Evolutionary conservation across 2,113 vertebrate genomes (phyloP).

Genomic region (Trichechus manatus): DNA sequence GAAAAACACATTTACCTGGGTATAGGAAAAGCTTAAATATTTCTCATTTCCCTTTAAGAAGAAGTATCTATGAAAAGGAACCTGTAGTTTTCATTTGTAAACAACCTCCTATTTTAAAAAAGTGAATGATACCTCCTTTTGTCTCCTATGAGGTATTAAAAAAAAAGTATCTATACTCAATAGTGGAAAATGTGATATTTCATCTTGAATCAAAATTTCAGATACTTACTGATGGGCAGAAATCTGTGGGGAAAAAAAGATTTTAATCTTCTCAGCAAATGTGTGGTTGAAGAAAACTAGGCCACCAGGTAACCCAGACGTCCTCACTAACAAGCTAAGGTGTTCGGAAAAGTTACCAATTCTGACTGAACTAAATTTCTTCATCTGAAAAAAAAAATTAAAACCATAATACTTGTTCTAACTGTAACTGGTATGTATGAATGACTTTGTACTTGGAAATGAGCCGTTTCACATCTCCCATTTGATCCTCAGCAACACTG

Average conservation of each 20-base stretch:
- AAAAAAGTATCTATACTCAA: not conserved
- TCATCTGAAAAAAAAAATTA: not conserved
- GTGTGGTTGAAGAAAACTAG: not conserved
- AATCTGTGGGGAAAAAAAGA: not conserved
- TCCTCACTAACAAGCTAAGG: not conserved
- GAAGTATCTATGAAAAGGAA: slow-evolving; percentile 29
- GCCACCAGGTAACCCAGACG: not conserved
- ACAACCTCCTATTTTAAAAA: slow-evolving; percentile 26
- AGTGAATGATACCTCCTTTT: not conserved
- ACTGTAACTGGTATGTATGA: not conserved
- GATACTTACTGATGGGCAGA: not conserved
- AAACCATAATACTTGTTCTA: not conserved
- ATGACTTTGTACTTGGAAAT: not conserved
- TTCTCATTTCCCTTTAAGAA: not conserved
- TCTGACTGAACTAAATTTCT: not conserved
- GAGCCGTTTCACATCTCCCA: not conserved
- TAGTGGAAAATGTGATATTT: not conserved
- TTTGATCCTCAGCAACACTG: not conserved
- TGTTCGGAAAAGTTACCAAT: not conserved
- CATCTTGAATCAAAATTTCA: not conserved
- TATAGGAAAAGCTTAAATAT: slow-evolving; percentile 17
- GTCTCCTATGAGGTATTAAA: not conserved
- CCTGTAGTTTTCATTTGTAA: not conserved
- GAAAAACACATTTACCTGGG: not conserved
- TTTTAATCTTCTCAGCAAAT: not conserved